These are phyloP conservation scores for Anarrhichthys ocellatus DNA, from an alignment of 2,113 vertebrate species.

Conservation along the genomic window DNA sequence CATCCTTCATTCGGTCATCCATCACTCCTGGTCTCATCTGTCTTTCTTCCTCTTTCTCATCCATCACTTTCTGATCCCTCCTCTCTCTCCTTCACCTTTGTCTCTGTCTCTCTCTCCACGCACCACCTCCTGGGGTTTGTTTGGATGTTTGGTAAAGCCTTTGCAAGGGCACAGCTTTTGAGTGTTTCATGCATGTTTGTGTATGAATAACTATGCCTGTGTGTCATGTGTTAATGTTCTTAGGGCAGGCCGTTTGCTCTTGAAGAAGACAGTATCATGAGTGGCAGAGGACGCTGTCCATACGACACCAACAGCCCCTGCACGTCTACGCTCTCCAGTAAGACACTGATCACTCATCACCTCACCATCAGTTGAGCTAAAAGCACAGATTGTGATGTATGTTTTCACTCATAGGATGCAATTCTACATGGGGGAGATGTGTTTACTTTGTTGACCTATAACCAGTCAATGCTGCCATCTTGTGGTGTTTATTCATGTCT, in stretches of 20 bases:
- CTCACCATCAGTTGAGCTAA: conserved; percentile 5
- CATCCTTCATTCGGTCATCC: conserved; percentile 53
- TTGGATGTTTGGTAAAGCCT: conserved; percentile 16
- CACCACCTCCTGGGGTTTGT: conserved; percentile 8
- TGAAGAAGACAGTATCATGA: conserved; percentile 87
- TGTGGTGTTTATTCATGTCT: conserved; percentile 37
- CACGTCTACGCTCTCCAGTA: conserved; percentile 91
- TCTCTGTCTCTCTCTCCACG: background rate
- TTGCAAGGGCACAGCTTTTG: background rate
- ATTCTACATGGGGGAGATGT: background rate
- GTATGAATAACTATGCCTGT: background rate
- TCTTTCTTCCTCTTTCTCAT: conserved; percentile 49
- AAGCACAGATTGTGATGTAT: background rate
- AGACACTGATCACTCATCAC: conserved; percentile 51
- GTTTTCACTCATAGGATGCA: conserved; percentile 4
- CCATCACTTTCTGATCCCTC: conserved; percentile 54
- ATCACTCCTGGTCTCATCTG: conserved; percentile 62
- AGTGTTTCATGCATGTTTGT: background rate
- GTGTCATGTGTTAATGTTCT: conserved; percentile 19
- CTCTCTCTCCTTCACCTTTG: conserved; percentile 1
- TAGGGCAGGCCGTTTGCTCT: conserved; percentile 89
- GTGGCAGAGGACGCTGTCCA: conserved; percentile 92
- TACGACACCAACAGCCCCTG: conserved; percentile 92
- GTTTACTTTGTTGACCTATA: background rate
- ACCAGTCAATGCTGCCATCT: conserved; percentile 69